Evolutionary conservation across 2,888 invertebrate species (phyloP).

Genomic region (Trichopoda pennipes): DNA sequence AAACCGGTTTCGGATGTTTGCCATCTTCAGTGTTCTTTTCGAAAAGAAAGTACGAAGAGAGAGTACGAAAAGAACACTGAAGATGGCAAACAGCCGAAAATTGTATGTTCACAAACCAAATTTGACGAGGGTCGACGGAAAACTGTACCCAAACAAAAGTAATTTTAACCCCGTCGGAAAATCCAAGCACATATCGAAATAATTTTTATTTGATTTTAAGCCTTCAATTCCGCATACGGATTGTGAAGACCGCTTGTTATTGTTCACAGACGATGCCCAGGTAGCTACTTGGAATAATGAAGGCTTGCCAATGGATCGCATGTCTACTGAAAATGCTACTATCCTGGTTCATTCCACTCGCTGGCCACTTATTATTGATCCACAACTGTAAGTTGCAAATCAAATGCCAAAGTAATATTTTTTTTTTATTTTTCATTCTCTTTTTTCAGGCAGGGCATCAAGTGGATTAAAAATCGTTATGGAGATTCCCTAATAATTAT

Average conservation of each 20-base stretch:
- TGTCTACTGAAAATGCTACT: slow-evolving; percentile 97
- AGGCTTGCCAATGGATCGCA: slow-evolving; percentile 94
- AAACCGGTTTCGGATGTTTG: no score
- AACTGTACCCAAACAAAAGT: no score
- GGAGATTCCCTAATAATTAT: slow-evolving; percentile 87
- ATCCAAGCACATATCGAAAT: no score
- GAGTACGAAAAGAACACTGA: no score
- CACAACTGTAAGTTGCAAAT: slow-evolving; percentile 85
- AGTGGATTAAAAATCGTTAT: slow-evolving; percentile 96
- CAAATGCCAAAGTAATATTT: no score
- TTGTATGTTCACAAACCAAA: no score
- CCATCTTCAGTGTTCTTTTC: no score
- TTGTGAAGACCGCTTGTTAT: slow-evolving; percentile 88
- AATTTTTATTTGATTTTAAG: no score
- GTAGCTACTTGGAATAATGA: slow-evolving; percentile 98
- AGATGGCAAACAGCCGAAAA: no score
- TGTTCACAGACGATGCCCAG: slow-evolving; percentile 95
- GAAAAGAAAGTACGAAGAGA: no score
- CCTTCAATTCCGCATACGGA: slow-evolving; percentile 90
- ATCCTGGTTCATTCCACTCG: slow-evolving; percentile 94
- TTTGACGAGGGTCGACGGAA: no score
- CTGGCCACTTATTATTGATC: slow-evolving; percentile 98
- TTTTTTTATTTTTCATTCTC: background rate
- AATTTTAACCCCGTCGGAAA: no score
- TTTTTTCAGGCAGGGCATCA: slow-evolving; percentile 88